Evolutionary conservation across 2,797 vertebrate species (phyloP).

Genomic region (Carapus acus): DNA sequence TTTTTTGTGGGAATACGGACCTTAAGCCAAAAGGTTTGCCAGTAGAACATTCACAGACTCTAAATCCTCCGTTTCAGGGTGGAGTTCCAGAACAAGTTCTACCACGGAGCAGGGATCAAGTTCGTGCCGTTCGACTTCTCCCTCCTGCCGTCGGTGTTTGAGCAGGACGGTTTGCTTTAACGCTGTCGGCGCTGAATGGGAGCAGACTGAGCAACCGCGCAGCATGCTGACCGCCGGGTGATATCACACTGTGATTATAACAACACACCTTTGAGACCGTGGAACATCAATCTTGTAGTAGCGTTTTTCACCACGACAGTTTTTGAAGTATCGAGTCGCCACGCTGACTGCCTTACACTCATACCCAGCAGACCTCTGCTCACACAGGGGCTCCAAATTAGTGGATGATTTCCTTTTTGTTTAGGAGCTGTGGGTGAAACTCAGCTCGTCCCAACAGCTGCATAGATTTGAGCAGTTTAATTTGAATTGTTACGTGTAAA

Average conservation of each 20-base stretch:
- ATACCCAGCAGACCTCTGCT: conserved; percentile 59
- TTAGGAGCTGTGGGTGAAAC: conserved; percentile 26
- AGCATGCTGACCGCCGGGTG: conserved; percentile 40
- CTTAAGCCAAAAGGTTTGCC: too few species aligned
- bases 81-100: conserved; percentile 99
- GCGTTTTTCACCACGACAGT: conserved; percentile 51
- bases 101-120: conserved; percentile 88
- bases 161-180: conserved; percentile 74
- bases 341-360: conserved; percentile 66
- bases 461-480: conserved; percentile 33
- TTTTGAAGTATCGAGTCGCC: conserved; percentile 52
- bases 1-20: too few species aligned
- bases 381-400: conserved; percentile 35
- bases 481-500: conserved; percentile 53
- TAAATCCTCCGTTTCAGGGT: conserved; percentile 74
- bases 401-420: conserved; percentile 33
- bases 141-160: conserved; percentile 72
- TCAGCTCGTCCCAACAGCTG: conserved; percentile 23
- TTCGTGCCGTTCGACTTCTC: conserved; percentile 91
- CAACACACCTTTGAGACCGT: conserved; percentile 45
- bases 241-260: conserved; percentile 63
- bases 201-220: conserved; percentile 30
- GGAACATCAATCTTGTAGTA: conserved; percentile 64
- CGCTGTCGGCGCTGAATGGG: conserved; percentile 11
- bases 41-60: background rate